A percentile compares a stretch with the other conserved stretches of the same genome.
Evolutionary conservation across 2,797 vertebrate genomes (phyloP).

Genomic region (Danio albolineatus): DNA sequence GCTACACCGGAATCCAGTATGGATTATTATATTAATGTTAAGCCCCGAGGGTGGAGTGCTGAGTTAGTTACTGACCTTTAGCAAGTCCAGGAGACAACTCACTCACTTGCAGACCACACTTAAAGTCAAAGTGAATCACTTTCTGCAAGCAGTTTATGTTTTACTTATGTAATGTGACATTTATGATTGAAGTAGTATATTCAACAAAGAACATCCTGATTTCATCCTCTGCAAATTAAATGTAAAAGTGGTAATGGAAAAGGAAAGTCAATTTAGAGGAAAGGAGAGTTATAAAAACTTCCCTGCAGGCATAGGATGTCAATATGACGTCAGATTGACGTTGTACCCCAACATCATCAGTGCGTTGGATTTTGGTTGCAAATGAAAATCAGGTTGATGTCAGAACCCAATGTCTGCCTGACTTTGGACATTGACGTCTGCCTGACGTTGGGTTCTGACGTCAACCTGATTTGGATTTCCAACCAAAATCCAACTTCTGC

Average conservation of each 20-base stretch:
- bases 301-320: too few species aligned
- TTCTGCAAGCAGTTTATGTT: background rate
- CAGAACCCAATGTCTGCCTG: too few species aligned
- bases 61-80: constrained; percentile 71
- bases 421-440: too few species aligned
- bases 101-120: constrained; percentile 20
- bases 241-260: background rate
- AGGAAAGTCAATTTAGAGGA: background rate
- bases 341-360: too few species aligned
- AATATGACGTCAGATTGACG: too few species aligned
- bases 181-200: background rate
- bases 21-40: constrained; percentile 67
- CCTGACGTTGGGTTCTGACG: too few species aligned
- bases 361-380: too few species aligned
- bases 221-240: background rate
- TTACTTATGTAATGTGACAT: background rate
- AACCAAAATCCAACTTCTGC: too few species aligned
- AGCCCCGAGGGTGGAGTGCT: constrained; percentile 61
- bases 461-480: too few species aligned
- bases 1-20: constrained; percentile 59
- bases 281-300: background rate
- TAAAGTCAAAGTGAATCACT: constrained; percentile 8
- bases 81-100: constrained; percentile 48
- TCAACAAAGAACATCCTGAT: background rate
- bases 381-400: too few species aligned